phyloP scores from a whole-genome alignment of 2,113 vertebrate species.

The Athene noctua region DNA sequence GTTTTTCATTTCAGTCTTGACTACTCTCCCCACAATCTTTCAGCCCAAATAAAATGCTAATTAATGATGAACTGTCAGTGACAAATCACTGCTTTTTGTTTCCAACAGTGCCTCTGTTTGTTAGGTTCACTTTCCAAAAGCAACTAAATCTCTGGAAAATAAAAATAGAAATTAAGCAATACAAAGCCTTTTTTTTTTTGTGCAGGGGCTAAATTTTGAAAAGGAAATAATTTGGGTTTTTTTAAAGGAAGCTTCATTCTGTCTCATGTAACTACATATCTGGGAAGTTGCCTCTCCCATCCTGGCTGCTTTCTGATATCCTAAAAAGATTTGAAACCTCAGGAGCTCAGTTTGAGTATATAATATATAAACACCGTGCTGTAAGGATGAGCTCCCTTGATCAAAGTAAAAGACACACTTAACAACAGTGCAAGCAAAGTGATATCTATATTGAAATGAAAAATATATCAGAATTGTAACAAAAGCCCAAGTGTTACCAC shows the following conservation, averaged over 20 bases:
- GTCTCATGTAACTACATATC: background rate
- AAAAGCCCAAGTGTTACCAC: background rate
- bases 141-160: background rate
- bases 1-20: background rate
- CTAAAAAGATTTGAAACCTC: background rate
- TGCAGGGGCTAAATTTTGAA: background rate
- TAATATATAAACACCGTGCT: background rate
- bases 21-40: background rate
- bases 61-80: background rate
- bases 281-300: background rate
- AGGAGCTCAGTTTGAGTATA: background rate
- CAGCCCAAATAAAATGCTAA: background rate
- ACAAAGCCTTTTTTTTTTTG: background rate
- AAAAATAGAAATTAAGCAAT: background rate
- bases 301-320: background rate
- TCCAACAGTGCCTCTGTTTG: background rate
- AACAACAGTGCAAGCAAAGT: background rate
- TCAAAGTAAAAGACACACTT: background rate
- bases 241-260: background rate
- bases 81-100: constrained; percentile 32
- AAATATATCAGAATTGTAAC: background rate
- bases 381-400: background rate
- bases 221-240: background rate
- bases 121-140: constrained; percentile 11
- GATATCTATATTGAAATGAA: background rate